Evolutionary conservation across 2,888 invertebrate species (phyloP), one percentile per base, ranked within the genome.

Genomic region (Linnaemya tessellans): DNA sequence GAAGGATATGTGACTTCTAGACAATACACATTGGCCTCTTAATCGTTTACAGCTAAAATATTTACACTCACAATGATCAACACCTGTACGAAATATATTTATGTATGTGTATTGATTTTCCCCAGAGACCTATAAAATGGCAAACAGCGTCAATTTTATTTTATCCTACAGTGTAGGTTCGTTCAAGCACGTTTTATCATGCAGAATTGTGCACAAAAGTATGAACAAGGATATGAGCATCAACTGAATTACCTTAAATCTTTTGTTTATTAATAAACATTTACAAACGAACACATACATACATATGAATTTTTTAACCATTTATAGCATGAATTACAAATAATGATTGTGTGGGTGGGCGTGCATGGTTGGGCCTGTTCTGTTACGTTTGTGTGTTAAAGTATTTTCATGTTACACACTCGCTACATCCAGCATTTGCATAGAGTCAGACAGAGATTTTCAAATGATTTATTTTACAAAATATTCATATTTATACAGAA

Each of bases 241-340:
- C 22, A 56, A 25, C 56, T 13, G 22, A 18, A n/a, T 58, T 35
- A 7, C n/a, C 5, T 25, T 25, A 30, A 58, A 15, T 8, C 4
- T 13, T 62, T 41, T 62, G n/a, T 62, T 62, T 41, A 38, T 38
- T 62, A 62, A 62, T 38, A 62, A 62, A 62, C 38, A 62, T 62
- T 62, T 62, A 13, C 11, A 20, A 4, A 62, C 41, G 11, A 62
- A 20, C 38, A 35, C 18, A 35, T 60, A 11, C 9, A 35, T 62
- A 20, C 15, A 30, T n/a, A 25, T 22, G 4, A 30, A 62, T 10
- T 11, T 38, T 62, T 20, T 62, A 10, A 62, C 20, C 3, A 62
- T 25, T 30, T 25, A 13, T 13, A 25, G 56, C 13, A 56, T 56
- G 22, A 3, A 11, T 11, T 46, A 15, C 5, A 15, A 58, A 30